A percentile compares a stretch with the other conserved stretches of the same genome.
These are phyloP conservation scores for Bombycilla garrulus DNA, from an alignment of 2,113 vertebrate species.

Conservation along the genomic window DNA sequence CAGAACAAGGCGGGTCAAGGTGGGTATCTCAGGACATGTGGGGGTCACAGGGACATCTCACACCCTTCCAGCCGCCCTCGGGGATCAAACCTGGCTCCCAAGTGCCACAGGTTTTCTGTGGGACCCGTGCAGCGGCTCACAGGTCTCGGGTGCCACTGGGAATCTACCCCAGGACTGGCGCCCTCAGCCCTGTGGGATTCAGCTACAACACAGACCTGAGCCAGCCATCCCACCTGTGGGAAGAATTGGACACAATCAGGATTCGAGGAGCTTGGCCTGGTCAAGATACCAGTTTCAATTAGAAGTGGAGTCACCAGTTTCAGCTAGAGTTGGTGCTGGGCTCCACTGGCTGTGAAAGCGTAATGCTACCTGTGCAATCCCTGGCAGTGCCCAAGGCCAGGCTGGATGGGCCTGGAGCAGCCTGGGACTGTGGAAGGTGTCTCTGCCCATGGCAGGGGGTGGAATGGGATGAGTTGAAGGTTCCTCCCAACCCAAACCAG, in stretches of 20 bases:
- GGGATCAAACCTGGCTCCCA: neutral
- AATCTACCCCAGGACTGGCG: neutral
- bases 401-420: fast-evolving
- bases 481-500: neutral
- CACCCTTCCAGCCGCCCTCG: neutral
- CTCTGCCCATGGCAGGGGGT: neutral
- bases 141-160: neutral
- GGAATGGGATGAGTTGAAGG: neutral
- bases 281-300: neutral
- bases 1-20: neutral
- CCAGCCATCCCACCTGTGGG: neutral
- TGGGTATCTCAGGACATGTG: neutral
- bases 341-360: neutral
- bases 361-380: neutral
- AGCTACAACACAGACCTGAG: neutral
- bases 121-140: neutral
- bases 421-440: neutral
- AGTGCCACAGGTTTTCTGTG: neutral
- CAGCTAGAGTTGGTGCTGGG: neutral
- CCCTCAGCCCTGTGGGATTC: neutral
- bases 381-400: neutral
- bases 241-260: neutral
- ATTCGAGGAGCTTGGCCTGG: too few species aligned
- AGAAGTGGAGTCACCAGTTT: neutral
- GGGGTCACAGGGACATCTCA: neutral